A percentile compares a stretch with the other conserved stretches of the same genome.
Conservation (phyloP, 1,140 invertebrate species). For the Dreissena rostriformis region DNA sequence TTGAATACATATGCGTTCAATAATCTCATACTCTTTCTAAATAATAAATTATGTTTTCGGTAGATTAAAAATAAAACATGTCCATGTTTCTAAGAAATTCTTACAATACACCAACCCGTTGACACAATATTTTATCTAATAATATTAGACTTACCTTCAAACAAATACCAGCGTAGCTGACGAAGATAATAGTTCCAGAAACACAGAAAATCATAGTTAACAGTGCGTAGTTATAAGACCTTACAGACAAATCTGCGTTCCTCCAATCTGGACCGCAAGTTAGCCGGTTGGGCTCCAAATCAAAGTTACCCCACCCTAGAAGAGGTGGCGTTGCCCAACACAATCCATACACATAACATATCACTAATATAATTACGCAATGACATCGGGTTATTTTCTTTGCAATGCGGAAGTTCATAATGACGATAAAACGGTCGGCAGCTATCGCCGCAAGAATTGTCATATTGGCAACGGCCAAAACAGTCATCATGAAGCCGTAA, state of each 20-base stretch:
- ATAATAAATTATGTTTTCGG: too few species aligned
- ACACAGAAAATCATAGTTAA: slow-evolving; percentile 1
- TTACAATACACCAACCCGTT: too few species aligned
- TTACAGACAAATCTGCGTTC: background rate
- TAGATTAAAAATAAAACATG: too few species aligned
- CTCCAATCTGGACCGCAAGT: slow-evolving; percentile 31
- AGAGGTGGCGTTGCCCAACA: slow-evolving; percentile 37
- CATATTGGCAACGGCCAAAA: slow-evolving; percentile 17
- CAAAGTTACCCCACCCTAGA: slow-evolving; percentile 31
- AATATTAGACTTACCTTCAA: background rate
- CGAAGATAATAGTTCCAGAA: background rate
- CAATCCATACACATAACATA: slow-evolving; percentile 32
- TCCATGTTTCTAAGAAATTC: too few species aligned
- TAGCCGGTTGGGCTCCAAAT: slow-evolving; percentile 5
- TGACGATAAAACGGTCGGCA: slow-evolving; percentile 12
- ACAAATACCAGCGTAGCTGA: slow-evolving; percentile 7
- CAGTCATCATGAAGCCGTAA: slow-evolving; percentile 20
- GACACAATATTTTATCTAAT: too few species aligned
- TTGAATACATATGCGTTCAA: too few species aligned
- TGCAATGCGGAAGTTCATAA: slow-evolving; percentile 6
- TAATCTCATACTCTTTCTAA: too few species aligned
- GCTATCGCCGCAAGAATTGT: slow-evolving; percentile 23
- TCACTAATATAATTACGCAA: slow-evolving; percentile 17
- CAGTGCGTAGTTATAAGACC: slow-evolving; percentile 3
- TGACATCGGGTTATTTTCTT: slow-evolving; percentile 25